Base-by-base conservation (phyloP, 2,888 invertebrate genomes). In the Parasteatoda lunata region DNA sequence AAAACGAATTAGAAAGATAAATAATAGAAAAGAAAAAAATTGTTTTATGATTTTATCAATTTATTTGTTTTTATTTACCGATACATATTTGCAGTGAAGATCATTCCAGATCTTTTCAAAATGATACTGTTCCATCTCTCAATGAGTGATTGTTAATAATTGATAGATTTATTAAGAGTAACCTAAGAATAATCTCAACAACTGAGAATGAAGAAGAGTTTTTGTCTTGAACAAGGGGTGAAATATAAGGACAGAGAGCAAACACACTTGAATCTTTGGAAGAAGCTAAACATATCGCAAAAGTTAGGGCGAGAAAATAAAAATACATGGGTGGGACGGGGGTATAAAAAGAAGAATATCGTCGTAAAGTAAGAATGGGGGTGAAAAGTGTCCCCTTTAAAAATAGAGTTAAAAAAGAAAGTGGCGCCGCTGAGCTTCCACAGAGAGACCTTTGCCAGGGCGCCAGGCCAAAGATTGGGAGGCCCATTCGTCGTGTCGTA, bases 341-440 rank as follows among this genome's bases (percentile, higher is more conserved):
- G 65, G 48, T 59, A 59, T 9, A 81, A 81, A 69, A 69, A 65
- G 75, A 75, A 68, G 68, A 81, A 75, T 75, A 81, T 81, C 81
- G 68, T 69, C 81, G 75, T 69, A 78, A 78, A 78, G 78, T 47
- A 78, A 70, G 79, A 77, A 73, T 54, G 85, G 80, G 70, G 85
- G 72, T 80, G 80, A 71, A 75, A 77, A 71, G 73, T 80, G 85
- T 86, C 80, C 85, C 80, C 77, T 86, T 86, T 85, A 80, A 86
- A 86, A 86, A 86, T 86, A 86, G 85, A 75, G 75, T 71, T 75
- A 70, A 49, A 86, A 85, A 84, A 78, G 78, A 52, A 30, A 71
- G 70, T 77, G 85, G 85, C 85, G 85, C 85, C 85, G 71, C 71
- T 51, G 69, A 59, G 85, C 79, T 68, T 68, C 73, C 75, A 66